Evolutionary conservation across 2,797 vertebrate species (phyloP), one percentile per base, ranked within the genome.

Genomic region (Cryptoprocta ferox): DNA sequence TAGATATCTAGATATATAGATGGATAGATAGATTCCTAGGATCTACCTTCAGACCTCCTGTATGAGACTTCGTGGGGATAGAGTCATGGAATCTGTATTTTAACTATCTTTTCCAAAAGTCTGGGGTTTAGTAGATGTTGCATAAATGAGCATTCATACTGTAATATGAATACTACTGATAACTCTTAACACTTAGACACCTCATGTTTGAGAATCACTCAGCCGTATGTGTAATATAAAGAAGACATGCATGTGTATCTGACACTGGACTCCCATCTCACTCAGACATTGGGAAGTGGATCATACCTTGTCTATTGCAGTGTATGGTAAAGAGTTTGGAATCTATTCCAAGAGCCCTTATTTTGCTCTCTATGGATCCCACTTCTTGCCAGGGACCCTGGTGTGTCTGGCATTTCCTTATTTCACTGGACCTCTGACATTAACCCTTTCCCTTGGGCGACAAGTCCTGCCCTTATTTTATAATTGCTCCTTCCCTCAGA

Each of bases 331-430:
- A 59, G 83, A 63, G 15, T 26, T 9, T 3, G 10, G 12, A 48
- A 15, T 42, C 50, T 83, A 79, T 76, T 89, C 28, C 32, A 1
- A 65, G 68, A 65, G 5, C 6, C 9, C 19, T 19, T 28, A 1
- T 70, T 87, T 45, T 35, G 2, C 7, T 63, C 24, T 86, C 48
- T 1, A 1, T 21, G 68, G 30, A 42, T 37, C 35, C 21, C 26
- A 2, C 56, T 3, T 3, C 19, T 9, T 73, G 10, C 76, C 61
- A 37, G 37, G 8, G 10, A 50, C 45, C 6, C 4, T 65, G 11
- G 6, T 10, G 4, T 1, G 3, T 28, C 39, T 18, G 24, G 6
- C 4, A 10, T 28, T 6, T 45, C n/a, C 21, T 39, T 80, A 0
- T 37, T 68, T 82, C 15, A 0, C 6, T 19, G 21, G 32, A n/a